These are phyloP conservation scores for Apamea crenata DNA, from an alignment of 2,888 invertebrate species.

Conservation along the genomic window DNA sequence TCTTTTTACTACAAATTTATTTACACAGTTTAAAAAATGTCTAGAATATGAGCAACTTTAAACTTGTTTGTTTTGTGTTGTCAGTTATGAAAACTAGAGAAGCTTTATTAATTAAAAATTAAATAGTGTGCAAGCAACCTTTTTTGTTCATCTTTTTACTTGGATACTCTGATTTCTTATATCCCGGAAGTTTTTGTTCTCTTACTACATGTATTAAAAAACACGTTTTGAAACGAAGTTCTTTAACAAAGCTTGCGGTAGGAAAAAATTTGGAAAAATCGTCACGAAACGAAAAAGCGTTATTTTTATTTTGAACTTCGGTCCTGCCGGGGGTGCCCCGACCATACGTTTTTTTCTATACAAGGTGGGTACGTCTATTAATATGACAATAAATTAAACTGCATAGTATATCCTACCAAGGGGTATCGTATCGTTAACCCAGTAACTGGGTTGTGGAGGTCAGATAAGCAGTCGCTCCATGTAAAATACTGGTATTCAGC, in stretches of 20 bases:
- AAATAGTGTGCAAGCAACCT: background rate
- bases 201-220: background rate
- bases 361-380: background rate
- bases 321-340: too few species aligned
- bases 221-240: background rate
- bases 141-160: background rate
- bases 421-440: too few species aligned
- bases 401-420: too few species aligned
- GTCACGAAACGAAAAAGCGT: too few species aligned
- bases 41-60: conserved; percentile 5
- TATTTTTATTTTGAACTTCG: too few species aligned
- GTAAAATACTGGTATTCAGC: too few species aligned
- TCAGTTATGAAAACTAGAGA: conserved; percentile 3
- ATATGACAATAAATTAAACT: background rate
- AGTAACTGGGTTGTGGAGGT: too few species aligned
- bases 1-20: background rate
- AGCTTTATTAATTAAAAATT: conserved; percentile 32
- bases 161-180: conserved; percentile 13
- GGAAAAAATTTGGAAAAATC: too few species aligned
- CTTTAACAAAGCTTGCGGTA: too few species aligned
- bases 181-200: background rate
- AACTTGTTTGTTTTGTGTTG: conserved; percentile 18
- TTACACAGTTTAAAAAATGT: background rate
- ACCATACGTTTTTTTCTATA: background rate
- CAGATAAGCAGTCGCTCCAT: too few species aligned